Evolutionary conservation across 2,797 vertebrate genomes (phyloP), one percentile per base, ranked within the genome.

Genomic region (Trematomus bernacchii): DNA sequence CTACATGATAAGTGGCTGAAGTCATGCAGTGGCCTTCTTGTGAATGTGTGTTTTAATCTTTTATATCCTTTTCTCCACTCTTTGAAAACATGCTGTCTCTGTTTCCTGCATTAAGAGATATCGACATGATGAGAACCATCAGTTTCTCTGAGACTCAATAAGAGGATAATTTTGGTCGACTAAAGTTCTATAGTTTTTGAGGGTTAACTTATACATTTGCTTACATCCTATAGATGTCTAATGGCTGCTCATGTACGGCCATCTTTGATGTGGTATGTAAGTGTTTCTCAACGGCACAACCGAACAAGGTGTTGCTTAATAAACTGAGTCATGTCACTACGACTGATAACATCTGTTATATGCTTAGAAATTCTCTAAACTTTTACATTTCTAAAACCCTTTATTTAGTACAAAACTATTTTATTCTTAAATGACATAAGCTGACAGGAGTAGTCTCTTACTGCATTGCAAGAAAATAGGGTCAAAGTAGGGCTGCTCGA

Each of bases 11-110:
- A 27, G 23, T 27, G 33, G 6, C 33, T 33, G 55, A 3, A 27
- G 23, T 50, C 1, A 19, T 11, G 40, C 52, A 11, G 67, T 2
- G 2, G 33, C 44, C 14, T 16, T 12, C 13, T 67, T 43, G 42
- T 78, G 46, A 71, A 66, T 19, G 47, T 82, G 71, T 64, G 73
- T 59, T 59, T 11, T 55, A 10, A 66, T 76, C 40, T 62, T 4
- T 86, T 81, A 23, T 83, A 85, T 87, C 33, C 47, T 0, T 1
- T 14, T 33, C 63, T 48, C 16, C 68, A 40, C 53, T 14, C 72
- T 58, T 59, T 30, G 50, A 64, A 47, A n/a, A 66, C 66, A 50
- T 58, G 71, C 79, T 60, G 21, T 19, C 60, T 60, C 73, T 48
- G 47, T 50, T 58, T 21, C 16, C 48, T 1, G 15, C 67, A 10